A percentile compares a stretch with the other conserved stretches of the same genome.
Conservation (phyloP, 2,113 vertebrate species). For the Protobothrops mucrosquamatus region DNA sequence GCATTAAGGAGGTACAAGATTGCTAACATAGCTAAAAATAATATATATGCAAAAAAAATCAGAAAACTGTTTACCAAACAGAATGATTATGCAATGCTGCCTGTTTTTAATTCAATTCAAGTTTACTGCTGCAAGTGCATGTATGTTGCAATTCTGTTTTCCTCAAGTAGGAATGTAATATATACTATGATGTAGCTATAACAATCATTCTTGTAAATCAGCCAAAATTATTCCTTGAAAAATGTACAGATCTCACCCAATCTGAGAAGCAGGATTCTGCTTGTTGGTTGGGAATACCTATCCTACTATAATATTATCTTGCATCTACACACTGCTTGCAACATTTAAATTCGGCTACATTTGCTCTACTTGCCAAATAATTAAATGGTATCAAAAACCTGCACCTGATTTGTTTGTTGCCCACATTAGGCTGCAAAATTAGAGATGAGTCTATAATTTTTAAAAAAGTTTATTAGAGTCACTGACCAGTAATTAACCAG, state of each 20-base stretch:
- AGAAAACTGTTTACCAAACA: background rate
- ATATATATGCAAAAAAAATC: background rate
- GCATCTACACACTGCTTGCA: background rate
- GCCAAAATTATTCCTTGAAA: background rate
- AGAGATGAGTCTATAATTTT: background rate
- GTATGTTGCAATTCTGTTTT: background rate
- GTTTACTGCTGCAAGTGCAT: background rate
- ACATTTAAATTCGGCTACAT: background rate
- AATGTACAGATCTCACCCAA: background rate
- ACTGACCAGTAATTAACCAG: background rate
- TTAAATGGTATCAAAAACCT: background rate
- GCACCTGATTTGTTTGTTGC: background rate
- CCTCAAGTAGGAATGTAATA: background rate
- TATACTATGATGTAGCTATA: background rate
- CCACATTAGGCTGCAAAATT: background rate
- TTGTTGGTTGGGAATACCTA: background rate
- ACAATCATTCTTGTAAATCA: background rate
- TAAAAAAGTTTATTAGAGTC: background rate
- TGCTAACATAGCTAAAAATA: conserved; percentile 2
- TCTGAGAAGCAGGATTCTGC: background rate
- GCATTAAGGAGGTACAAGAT: conserved; percentile 24
- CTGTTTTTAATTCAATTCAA: background rate
- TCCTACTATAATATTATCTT: background rate
- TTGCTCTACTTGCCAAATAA: background rate
- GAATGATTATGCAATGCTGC: background rate